phyloP scores from a whole-genome alignment of 1,140 invertebrate species.

The Cotesia vestalis region DNA sequence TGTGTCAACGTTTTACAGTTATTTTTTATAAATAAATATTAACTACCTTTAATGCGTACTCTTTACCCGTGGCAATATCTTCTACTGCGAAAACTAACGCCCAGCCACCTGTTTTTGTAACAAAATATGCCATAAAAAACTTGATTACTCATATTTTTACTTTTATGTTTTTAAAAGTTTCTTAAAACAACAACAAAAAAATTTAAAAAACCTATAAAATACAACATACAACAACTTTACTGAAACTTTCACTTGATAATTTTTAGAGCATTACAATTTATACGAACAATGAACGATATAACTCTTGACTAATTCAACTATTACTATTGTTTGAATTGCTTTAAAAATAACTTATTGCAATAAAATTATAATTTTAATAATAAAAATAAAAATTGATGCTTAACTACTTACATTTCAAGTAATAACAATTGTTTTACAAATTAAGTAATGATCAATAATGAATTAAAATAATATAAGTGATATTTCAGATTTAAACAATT shows the following conservation, averaged over 20 bases:
- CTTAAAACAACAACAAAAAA: too few species aligned
- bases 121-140: neutral
- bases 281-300: neutral
- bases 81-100: conserved; percentile 93
- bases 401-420: too few species aligned
- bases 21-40: neutral
- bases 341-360: conserved; percentile 3
- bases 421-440: too few species aligned
- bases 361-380: neutral
- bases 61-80: conserved; percentile 84
- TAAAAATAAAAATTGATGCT: neutral
- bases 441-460: too few species aligned
- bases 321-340: conserved; percentile 22
- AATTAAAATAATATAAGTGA: neutral
- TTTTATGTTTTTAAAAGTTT: neutral
- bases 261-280: neutral
- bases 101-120: conserved; percentile 80
- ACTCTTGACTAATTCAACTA: neutral
- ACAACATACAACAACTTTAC: neutral
- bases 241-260: conserved; percentile 13
- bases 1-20: too few species aligned
- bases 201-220: neutral
- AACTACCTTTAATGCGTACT: conserved; percentile 87
- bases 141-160: neutral
- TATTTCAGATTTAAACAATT: neutral